A percentile compares a stretch with the other conserved stretches of the same genome.
Conservation (phyloP, 2,113 vertebrate genomes). For the Panthera uncia region DNA sequence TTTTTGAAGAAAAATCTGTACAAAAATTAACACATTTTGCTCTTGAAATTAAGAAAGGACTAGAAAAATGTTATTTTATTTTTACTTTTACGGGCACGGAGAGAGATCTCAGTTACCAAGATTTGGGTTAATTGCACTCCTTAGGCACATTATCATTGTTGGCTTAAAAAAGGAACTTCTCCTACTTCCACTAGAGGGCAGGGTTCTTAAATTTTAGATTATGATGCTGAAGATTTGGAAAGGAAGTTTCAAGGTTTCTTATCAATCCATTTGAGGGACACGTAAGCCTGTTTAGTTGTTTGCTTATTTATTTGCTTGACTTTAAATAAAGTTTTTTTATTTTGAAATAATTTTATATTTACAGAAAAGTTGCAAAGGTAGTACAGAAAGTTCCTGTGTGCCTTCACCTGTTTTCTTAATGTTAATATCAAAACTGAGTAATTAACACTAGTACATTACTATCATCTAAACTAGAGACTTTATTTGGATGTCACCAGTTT, state of each 20-base stretch:
- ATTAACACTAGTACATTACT: not conserved
- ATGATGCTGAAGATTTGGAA: not conserved
- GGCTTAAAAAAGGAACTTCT: not conserved
- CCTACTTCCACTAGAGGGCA: constrained; percentile 23
- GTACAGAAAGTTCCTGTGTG: not conserved
- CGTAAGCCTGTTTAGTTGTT: not conserved
- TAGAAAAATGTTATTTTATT: constrained; percentile 1
- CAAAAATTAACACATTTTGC: not conserved
- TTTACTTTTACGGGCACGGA: not conserved
- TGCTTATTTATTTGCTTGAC: constrained; percentile 9
- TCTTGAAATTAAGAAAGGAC: not conserved
- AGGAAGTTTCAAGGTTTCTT: not conserved
- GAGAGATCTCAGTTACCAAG: not conserved
- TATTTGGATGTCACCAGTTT: not conserved
- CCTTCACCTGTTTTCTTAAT: not conserved
- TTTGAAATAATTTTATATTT: not conserved
- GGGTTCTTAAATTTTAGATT: not conserved
- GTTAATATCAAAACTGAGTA: not conserved
- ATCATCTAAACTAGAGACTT: not conserved
- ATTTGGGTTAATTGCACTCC: not conserved
- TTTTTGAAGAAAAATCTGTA: not conserved
- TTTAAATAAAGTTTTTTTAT: constrained; percentile 11
- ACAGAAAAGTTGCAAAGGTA: not conserved
- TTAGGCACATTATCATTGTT: not conserved
- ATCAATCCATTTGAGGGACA: not conserved